These are phyloP conservation scores for Idaea biselata DNA, from an alignment of 2,888 invertebrate species.

Conservation along the genomic window DNA sequence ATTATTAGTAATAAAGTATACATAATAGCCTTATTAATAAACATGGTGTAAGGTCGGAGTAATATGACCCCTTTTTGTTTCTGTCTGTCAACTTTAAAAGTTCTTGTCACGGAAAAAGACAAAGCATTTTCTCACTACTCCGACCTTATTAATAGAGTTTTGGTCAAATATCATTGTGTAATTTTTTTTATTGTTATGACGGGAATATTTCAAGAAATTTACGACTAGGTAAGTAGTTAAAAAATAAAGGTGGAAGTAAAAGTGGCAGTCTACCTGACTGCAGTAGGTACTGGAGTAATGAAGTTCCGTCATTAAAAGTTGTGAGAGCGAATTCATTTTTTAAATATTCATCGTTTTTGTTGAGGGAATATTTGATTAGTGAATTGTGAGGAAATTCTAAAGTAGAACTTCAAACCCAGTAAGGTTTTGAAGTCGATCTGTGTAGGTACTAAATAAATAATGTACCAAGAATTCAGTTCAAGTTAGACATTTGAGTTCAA, in stretches of 20 bases:
- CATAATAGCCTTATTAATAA: too few species aligned
- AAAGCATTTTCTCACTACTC: too few species aligned
- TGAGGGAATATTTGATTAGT: constrained; percentile 5
- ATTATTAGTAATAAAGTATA: too few species aligned
- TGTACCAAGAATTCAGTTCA: neutral
- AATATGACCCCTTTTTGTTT: too few species aligned
- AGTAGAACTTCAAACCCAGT: neutral
- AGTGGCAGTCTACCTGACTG: constrained; percentile 30
- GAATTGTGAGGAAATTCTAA: constrained; percentile 2
- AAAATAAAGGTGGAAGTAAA: neutral
- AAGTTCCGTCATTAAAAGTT: constrained; percentile 55
- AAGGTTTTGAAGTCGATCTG: neutral
- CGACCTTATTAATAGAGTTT: too few species aligned
- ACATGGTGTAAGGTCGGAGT: too few species aligned
- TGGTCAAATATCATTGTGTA: too few species aligned
- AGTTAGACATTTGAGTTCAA: neutral
- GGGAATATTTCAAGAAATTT: neutral
- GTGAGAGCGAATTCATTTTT: constrained; percentile 29
- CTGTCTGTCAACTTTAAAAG: too few species aligned
- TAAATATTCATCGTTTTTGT: constrained; percentile 22
- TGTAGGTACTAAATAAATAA: neutral
- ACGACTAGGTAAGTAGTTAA: constrained; percentile 20
- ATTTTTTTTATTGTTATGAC: too few species aligned
- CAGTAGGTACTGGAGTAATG: constrained; percentile 27
- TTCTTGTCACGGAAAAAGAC: too few species aligned